phyloP scores from a whole-genome alignment of 2,797 vertebrate genomes.

The Spondyliosoma cantharus region DNA sequence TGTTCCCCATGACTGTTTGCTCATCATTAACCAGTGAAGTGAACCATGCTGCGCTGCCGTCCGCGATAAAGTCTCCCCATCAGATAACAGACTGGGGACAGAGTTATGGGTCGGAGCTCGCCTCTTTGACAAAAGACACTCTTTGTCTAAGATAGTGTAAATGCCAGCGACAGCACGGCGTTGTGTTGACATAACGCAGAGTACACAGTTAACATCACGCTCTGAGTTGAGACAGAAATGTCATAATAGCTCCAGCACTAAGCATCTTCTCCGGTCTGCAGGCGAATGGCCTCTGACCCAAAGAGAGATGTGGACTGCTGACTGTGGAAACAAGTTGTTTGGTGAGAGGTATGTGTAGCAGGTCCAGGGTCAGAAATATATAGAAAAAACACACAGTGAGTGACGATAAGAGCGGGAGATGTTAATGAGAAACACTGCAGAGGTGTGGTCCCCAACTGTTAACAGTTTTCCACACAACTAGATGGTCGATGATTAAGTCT shows the following conservation, averaged over 20 bases:
- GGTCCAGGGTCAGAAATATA: slow-evolving; percentile 14
- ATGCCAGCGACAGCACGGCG: slow-evolving; percentile 45
- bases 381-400: slow-evolving; percentile 30
- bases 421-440: slow-evolving; percentile 16
- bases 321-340: slow-evolving; percentile 42
- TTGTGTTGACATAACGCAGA: slow-evolving; percentile 64
- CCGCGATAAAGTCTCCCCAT: background rate
- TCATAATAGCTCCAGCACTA: slow-evolving; percentile 46
- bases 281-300: slow-evolving; percentile 11
- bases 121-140: slow-evolving; percentile 48
- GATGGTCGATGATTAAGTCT: background rate
- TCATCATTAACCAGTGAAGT: slow-evolving; percentile 52
- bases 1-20: slow-evolving; percentile 42
- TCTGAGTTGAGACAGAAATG: slow-evolving; percentile 52
- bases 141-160: slow-evolving; percentile 53
- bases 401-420: slow-evolving; percentile 25
- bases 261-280: slow-evolving; percentile 26
- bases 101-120: slow-evolving; percentile 31
- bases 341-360: slow-evolving; percentile 1
- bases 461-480: background rate
- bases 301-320: slow-evolving; percentile 15
- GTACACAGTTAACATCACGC: slow-evolving; percentile 53
- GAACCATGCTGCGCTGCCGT: slow-evolving; percentile 10
- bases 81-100: slow-evolving; percentile 59
- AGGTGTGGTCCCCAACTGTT: background rate